These are phyloP conservation scores for Villa cingulata DNA, from an alignment of 2,888 invertebrate genomes.

Conservation along the genomic window DNA sequence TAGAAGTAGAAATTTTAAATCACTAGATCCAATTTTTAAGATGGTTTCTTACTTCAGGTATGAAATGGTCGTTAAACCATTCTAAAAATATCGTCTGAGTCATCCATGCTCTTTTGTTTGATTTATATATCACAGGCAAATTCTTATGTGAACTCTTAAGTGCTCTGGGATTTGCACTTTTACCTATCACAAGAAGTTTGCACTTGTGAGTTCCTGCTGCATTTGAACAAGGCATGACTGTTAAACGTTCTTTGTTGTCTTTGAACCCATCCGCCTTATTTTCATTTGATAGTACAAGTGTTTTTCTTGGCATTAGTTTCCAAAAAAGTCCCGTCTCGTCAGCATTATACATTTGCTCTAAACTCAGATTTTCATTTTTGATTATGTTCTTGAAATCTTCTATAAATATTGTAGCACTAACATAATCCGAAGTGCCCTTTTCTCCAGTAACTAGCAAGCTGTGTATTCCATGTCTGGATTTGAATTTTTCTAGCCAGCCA, in stretches of 20 bases:
- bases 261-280: constrained; percentile 6
- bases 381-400: constrained; percentile 4
- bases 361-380: not conserved
- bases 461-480: constrained; percentile 3
- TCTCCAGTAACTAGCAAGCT: constrained; percentile 3
- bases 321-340: not conserved
- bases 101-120: too few relatives aligned
- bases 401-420: constrained; percentile 3
- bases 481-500: constrained; percentile 3
- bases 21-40: too few relatives aligned
- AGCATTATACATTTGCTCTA: not conserved
- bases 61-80: too few relatives aligned
- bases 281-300: not conserved
- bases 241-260: not conserved
- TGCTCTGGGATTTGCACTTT: too few relatives aligned
- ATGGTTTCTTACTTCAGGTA: too few relatives aligned
- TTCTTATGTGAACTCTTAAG: too few relatives aligned
- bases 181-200: too few relatives aligned
- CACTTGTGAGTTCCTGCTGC: too few relatives aligned
- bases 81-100: too few relatives aligned
- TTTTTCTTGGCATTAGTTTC: not conserved
- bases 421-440: constrained; percentile 1
- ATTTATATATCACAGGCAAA: too few relatives aligned
- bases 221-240: too few relatives aligned
- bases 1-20: too few relatives aligned